Conservation (phyloP, 2,888 invertebrate species). For the Limnephilus lunatus region DNA sequence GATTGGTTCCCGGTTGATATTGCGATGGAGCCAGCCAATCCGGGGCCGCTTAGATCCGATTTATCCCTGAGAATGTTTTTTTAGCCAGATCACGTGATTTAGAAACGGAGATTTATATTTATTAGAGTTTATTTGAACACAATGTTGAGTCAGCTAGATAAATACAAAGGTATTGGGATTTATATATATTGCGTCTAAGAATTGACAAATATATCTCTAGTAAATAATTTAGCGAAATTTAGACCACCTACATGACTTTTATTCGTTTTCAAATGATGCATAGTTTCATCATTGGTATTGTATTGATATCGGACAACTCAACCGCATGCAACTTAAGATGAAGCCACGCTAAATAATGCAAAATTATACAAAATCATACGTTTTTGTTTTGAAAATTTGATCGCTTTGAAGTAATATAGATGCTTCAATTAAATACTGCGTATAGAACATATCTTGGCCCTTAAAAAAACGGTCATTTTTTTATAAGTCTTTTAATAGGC, state of each 20-base stretch:
- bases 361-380: too few relatives aligned
- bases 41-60: not conserved
- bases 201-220: not conserved
- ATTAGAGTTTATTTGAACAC: not conserved
- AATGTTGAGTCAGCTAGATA: not conserved
- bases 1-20: constrained; percentile 27
- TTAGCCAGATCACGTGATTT: not conserved
- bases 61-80: not conserved
- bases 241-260: not conserved
- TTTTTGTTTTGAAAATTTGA: too few relatives aligned
- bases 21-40: constrained; percentile 22
- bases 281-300: too few relatives aligned
- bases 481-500: too few relatives aligned
- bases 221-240: not conserved
- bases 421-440: too few relatives aligned
- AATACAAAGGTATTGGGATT: not conserved
- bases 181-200: not conserved
- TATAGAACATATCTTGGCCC: too few relatives aligned
- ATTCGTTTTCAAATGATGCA: not conserved
- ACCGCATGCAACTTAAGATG: too few relatives aligned
- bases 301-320: too few relatives aligned
- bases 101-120: not conserved
- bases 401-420: too few relatives aligned
- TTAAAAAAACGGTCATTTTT: too few relatives aligned
- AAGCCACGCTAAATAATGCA: too few relatives aligned